phyloP scores from a whole-genome alignment of 2,888 invertebrate species.

The Hyles lineata region DNA sequence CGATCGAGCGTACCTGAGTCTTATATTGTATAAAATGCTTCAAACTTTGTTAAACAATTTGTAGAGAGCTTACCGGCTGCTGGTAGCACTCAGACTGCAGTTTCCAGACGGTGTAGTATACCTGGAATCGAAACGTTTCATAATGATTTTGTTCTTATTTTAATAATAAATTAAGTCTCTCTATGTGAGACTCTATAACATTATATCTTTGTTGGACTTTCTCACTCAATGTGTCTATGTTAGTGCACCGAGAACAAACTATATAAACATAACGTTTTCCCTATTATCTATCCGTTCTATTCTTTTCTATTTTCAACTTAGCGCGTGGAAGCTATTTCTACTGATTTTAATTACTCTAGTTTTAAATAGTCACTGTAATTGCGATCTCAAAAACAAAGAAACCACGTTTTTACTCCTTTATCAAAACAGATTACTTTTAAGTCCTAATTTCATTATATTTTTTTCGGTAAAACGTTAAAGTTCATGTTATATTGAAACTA shows the following conservation, averaged over 20 bases:
- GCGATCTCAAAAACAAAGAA: no score
- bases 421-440: neutral
- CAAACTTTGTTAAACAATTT: constrained; percentile 2
- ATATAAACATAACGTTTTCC: no score
- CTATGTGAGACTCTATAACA: no score
- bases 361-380: no score
- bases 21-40: constrained; percentile 13
- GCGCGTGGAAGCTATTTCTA: neutral
- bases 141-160: neutral
- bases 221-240: no score
- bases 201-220: no score
- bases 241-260: no score
- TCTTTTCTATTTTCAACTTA: no score
- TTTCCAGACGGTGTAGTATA: neutral
- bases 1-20: neutral
- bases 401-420: neutral
- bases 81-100: constrained; percentile 4
- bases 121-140: neutral
- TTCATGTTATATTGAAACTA: neutral
- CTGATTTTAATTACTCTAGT: neutral
- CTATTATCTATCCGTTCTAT: no score
- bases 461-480: neutral
- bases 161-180: no score
- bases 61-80: neutral
- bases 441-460: neutral